Base-by-base conservation (phyloP, 2,797 vertebrate species). In the Xyrichtys novacula region DNA sequence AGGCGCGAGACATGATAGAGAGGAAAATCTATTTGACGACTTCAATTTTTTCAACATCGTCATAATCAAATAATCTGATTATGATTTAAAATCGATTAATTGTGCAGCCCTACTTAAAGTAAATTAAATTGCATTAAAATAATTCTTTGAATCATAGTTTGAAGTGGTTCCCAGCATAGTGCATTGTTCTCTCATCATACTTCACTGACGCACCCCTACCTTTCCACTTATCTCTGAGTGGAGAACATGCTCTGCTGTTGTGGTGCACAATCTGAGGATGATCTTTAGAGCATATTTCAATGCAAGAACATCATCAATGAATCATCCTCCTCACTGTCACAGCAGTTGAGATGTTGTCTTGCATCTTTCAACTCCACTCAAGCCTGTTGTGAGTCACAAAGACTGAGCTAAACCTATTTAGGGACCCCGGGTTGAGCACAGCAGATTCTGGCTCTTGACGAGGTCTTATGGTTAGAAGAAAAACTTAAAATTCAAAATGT, bases 251-350 rank as follows among this genome's bases (percentile, higher is more conserved):
- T 89, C 88, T 92, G 88, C 91, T 85, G 73, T 65, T 28, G 56
- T 76, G 68, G 66, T 82, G 80, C 74, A 72, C 68, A 70, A 65
- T 57, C 83, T 56, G 62, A 64, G 62, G 63, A 74, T 59, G 60
- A 36, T 55, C 74, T 66, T 80, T 59, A 74, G 29, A 34, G 64
- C 28, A 50, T 80, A 65, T 68, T 65, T 59, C 70, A 65, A 72
- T 81, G 86, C 57, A 63, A 77, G 75, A 88, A 67, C 74, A 16
- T 84, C 84, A 76, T 85, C 74, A 76, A 49, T 76, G 70, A 83
- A 76, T 83, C 49, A 62, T 81, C 67, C 63, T 23, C 65, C 71
- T 60, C 16, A 2, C 75, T 78, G 80, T 88, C 80, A 19, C 69
- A 67, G 77, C 63, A 76, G 71, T 86, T 85, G 71, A 83, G 57